These are phyloP conservation scores for Semnopithecus entellus DNA, from an alignment of 2,113 vertebrate genomes.

Conservation along the genomic window DNA sequence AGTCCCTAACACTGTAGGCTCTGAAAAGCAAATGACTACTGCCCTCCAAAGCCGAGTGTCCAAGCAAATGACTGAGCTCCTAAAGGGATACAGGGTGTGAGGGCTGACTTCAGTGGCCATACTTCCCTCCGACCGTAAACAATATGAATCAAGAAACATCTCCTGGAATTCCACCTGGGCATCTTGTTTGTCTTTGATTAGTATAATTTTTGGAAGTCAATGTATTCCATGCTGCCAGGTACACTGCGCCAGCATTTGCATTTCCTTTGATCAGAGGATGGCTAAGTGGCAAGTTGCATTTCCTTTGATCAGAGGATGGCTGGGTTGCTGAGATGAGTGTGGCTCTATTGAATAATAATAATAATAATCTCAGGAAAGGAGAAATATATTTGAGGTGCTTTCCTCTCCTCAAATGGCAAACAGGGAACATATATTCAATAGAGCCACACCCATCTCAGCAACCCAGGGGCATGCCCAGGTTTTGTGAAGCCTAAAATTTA, in stretches of 20 bases:
- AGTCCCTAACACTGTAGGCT: background rate
- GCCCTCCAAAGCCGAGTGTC: background rate
- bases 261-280: slow-evolving; percentile 60
- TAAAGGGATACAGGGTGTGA: no score
- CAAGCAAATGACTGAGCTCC: background rate
- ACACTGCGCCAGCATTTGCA: slow-evolving; percentile 45
- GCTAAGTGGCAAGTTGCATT: background rate
- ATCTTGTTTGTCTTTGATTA: slow-evolving; percentile 65
- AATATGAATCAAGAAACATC: slow-evolving; percentile 33
- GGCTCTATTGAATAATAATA: no score
- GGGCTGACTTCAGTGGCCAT: background rate
- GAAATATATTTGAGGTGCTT: background rate
- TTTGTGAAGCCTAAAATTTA: background rate
- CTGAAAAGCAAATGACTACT: background rate
- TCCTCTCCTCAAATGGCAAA: background rate
- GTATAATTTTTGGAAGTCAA: slow-evolving; percentile 38
- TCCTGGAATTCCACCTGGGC: slow-evolving; percentile 63
- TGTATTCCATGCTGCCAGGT: slow-evolving; percentile 1
- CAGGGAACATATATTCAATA: slow-evolving; percentile 7
- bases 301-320: no score
- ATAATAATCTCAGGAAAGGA: background rate
- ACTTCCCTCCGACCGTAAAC: background rate
- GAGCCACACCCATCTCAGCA: background rate
- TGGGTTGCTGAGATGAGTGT: no score
- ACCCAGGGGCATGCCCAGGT: background rate